phyloP scores from a whole-genome alignment of 1,140 invertebrate species.

The Nymphalis io region DNA sequence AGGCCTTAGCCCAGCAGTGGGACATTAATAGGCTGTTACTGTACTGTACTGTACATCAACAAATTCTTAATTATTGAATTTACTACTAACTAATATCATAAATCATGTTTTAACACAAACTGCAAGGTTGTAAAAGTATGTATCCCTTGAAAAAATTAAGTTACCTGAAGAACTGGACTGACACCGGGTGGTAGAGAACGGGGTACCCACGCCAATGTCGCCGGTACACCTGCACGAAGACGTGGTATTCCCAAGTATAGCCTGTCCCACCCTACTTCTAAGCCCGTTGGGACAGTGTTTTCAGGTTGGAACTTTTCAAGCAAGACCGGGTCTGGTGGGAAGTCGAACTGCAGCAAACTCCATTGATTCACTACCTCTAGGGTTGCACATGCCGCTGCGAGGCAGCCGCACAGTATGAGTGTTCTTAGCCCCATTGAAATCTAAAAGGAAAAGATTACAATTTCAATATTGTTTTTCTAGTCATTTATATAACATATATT shows the following conservation, averaged over 20 bases:
- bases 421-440: conserved; percentile 48
- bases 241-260: conserved; percentile 88
- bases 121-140: too few species aligned
- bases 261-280: conserved; percentile 85
- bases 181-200: conserved; percentile 83
- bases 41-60: too few species aligned
- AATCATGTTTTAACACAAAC: too few species aligned
- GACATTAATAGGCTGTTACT: too few species aligned
- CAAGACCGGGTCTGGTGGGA: conserved; percentile 82
- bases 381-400: conserved; percentile 54
- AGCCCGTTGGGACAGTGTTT: conserved; percentile 87
- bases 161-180: conserved; percentile 84
- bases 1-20: too few species aligned
- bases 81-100: too few species aligned
- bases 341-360: conserved; percentile 86
- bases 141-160: neutral
- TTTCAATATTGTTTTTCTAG: neutral
- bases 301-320: conserved; percentile 84
- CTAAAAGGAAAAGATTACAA: conserved; percentile 36
- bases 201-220: conserved; percentile 86
- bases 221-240: conserved; percentile 86
- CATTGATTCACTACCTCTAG: conserved; percentile 88
- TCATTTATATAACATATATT: neutral
- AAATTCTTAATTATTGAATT: too few species aligned
- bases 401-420: conserved; percentile 50